Evolutionary conservation across 2,888 invertebrate species (phyloP).

Genomic region (Caenorhabditis doughertyi): DNA sequence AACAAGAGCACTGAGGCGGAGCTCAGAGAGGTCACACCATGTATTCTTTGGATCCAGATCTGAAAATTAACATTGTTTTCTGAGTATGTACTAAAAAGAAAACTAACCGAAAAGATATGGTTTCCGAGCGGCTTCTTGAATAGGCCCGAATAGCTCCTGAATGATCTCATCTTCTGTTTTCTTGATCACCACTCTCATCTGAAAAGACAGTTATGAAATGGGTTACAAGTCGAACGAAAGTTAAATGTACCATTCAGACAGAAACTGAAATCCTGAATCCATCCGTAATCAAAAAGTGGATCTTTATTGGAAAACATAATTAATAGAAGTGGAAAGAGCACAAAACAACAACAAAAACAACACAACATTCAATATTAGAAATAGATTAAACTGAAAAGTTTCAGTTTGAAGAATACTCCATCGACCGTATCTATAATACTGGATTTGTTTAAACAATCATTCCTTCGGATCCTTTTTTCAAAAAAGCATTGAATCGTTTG

Average conservation of each 20-base stretch:
- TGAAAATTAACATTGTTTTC: constrained; percentile 2
- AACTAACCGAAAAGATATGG: constrained; percentile 20
- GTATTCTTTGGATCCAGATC: constrained; percentile 37
- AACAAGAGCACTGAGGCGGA: constrained; percentile 39
- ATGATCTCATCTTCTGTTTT: constrained; percentile 48
- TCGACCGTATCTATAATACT: no score
- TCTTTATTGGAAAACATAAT: not conserved
- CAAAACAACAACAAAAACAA: constrained; percentile 4
- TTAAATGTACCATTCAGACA: not conserved
- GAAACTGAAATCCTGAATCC: no score
- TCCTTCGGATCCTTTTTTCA: constrained; percentile 48
- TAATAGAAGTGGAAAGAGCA: no score
- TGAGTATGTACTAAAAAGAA: not conserved
- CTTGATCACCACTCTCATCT: constrained; percentile 50
- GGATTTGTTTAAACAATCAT: constrained; percentile 4
- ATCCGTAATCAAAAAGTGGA: no score
- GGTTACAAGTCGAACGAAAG: not conserved
- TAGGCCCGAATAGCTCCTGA: constrained; percentile 37
- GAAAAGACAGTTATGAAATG: not conserved
- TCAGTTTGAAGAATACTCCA: not conserved
- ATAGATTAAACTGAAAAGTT: not conserved
- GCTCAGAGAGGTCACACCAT: constrained; percentile 63
- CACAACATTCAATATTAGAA: not conserved
- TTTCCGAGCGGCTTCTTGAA: constrained; percentile 45
- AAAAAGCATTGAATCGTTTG: constrained; percentile 52